Evolutionary conservation across 2,888 invertebrate species (phyloP).

Genomic region (Cryptophagus acutangulus): DNA sequence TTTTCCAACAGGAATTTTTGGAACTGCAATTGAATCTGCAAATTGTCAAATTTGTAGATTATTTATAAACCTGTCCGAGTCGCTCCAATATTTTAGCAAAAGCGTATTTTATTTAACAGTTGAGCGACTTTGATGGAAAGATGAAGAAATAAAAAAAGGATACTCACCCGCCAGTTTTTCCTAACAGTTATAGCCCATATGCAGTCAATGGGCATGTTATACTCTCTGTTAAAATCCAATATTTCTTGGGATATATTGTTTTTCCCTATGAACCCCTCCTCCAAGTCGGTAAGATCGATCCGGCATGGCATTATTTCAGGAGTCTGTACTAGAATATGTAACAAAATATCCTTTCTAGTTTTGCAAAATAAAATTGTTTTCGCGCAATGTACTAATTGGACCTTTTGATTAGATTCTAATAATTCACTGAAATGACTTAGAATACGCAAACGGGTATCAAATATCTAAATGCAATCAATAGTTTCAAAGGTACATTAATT

Average conservation of each 20-base stretch:
- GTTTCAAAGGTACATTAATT: too few relatives aligned
- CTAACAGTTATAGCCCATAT: constrained; percentile 67
- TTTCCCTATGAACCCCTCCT: constrained; percentile 56
- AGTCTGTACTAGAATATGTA: constrained; percentile 17
- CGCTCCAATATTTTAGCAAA: too few relatives aligned
- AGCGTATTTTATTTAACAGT: too few relatives aligned
- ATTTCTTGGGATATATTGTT: constrained; percentile 55
- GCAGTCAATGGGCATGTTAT: constrained; percentile 64
- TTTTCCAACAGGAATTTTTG: constrained; percentile 59
- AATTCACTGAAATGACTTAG: too few relatives aligned
- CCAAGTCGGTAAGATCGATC: constrained; percentile 49
- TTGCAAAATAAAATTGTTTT: too few relatives aligned
- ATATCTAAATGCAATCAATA: too few relatives aligned
- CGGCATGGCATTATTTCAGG: constrained; percentile 59
- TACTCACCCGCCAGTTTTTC: constrained; percentile 59
- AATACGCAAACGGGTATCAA: too few relatives aligned
- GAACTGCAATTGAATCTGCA: constrained; percentile 67
- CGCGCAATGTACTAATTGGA: too few relatives aligned
- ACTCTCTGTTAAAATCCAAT: constrained; percentile 50
- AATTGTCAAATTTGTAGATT: neutral
- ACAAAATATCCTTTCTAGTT: too few relatives aligned
- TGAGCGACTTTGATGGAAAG: too few relatives aligned
- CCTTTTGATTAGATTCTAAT: too few relatives aligned
- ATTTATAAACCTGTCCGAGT: neutral
- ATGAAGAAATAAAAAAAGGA: too few relatives aligned